Conservation (phyloP, 37 sponge, comb jelly and placozoan genomes). For the Cladorhizidae sp. region DNA sequence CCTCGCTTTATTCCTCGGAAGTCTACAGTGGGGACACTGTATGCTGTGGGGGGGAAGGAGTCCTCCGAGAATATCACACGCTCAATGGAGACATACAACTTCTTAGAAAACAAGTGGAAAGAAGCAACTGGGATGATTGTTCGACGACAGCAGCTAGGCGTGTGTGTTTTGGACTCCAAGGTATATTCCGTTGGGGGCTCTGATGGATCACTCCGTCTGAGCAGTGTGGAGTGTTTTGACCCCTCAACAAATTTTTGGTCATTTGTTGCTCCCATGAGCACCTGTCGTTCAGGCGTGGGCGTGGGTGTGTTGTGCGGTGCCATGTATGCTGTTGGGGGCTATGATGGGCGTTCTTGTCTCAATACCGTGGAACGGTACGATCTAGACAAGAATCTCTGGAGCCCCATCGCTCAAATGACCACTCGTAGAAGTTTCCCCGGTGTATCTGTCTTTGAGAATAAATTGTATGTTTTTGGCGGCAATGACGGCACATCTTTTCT, state of each 20-base stretch:
- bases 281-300: conserved; percentile 92
- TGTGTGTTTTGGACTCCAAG: conserved; percentile 79
- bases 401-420: conserved; percentile 88
- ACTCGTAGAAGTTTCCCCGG: conserved; percentile 92
- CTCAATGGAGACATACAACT: conserved; percentile 76
- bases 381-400: conserved; percentile 93
- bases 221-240: conserved; percentile 95
- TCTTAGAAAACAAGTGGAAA: conserved; percentile 75
- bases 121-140: conserved; percentile 78
- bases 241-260: conserved; percentile 83
- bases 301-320: conserved; percentile 92
- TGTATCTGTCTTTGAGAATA: conserved; percentile 68
- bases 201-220: conserved; percentile 91
- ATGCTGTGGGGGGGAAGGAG: conserved; percentile 94
- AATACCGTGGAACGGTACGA: conserved; percentile 93
- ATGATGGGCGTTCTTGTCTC: conserved; percentile 88
- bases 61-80: conserved; percentile 92
- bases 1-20: conserved; percentile 79
- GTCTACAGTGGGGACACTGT: conserved; percentile 78
- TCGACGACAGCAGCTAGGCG: conserved; percentile 91
- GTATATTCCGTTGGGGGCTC: conserved; percentile 97
- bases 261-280: conserved; percentile 91
- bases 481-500: conserved; percentile 95
- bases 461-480: conserved; percentile 89
- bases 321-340: conserved; percentile 93